Evolutionary conservation across 2,113 vertebrate genomes (phyloP).

Genomic region (Hydrolagus affinis): DNA sequence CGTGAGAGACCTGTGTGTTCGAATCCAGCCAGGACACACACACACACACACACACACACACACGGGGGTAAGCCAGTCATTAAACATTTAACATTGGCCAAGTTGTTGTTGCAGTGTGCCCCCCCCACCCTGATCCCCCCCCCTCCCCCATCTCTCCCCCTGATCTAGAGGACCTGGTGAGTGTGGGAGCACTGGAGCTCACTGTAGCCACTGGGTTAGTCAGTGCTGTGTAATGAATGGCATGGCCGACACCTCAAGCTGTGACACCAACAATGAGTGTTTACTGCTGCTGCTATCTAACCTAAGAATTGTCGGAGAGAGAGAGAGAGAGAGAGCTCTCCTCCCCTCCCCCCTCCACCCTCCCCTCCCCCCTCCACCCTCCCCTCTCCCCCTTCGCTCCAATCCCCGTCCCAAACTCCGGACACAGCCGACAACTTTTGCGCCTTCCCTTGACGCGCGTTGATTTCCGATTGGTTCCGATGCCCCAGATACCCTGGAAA

Average conservation of each 20-base stretch:
- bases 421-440: neutral
- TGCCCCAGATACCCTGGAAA: slow-evolving; percentile 75
- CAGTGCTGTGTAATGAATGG: slow-evolving; percentile 16
- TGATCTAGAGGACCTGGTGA: slow-evolving; percentile 16
- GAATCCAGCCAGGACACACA: too few relatives aligned
- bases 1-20: too few relatives aligned
- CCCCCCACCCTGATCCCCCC: too few relatives aligned
- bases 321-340: too few relatives aligned
- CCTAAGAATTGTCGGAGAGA: slow-evolving; percentile 4
- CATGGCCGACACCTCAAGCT: slow-evolving; percentile 7
- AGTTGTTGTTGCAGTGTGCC: neutral
- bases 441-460: slow-evolving; percentile 55
- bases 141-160: too few relatives aligned
- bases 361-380: too few relatives aligned
- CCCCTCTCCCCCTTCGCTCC: slow-evolving; percentile 54
- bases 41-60: too few relatives aligned
- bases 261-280: neutral
- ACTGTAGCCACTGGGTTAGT: slow-evolving; percentile 4
- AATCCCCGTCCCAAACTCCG: neutral
- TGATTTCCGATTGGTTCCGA: slow-evolving; percentile 56
- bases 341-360: slow-evolving; percentile 37
- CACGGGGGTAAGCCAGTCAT: too few relatives aligned
- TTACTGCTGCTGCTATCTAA: neutral
- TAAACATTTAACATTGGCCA: too few relatives aligned
- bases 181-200: slow-evolving; percentile 6